Evolutionary conservation across 2,888 invertebrate species (phyloP), one percentile per base, ranked within the genome.

Genomic region (Malthinus flaveolus): DNA sequence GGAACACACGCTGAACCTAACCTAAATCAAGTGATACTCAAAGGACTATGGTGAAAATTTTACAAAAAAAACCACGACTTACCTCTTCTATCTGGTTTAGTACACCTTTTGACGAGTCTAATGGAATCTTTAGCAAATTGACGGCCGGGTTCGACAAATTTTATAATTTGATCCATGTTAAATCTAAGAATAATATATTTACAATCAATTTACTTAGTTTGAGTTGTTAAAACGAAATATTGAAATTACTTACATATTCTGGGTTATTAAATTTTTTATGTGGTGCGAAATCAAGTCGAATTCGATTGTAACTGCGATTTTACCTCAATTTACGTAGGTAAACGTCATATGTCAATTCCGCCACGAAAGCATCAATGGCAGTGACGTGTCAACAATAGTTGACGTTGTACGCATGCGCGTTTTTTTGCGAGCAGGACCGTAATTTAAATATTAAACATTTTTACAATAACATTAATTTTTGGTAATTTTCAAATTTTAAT

Each of bases 71-170:
- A 35, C 31, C 52, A 59, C 66, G 72, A n/a, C n/a, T n/a, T 81
- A 95, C 95, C 95, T 90, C 96, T 96, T 75, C 97, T 89, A 79
- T 99, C 99, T 52, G 99, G 99, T 81, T 99, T 99, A 56, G 98
- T 99, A 81, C 99, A 99, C 79, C 98, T 91, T 81, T 98, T 98
- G 36, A 99, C 96, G 75, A 99, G 86, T 81, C 99, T 88, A 74
- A 97, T 88, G 32, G 98, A 99, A 80, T 99, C 99, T 83, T 99
- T 99, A 74, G 96, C 88, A 80, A 99, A 99, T 78, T 95, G 93
- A 77, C 93, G 91, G 66, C 92, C 95, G 73, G 99, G 98, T 80
- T 97, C 96, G 61, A 96, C 85, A 74, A 95, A 90, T 80, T 93
- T 93, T 68, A 90, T 88, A 73, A 99, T 90, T 86, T 98, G 97